phyloP scores from a whole-genome alignment of 2,888 invertebrate species.

The Caenorhabditis parvicauda region DNA sequence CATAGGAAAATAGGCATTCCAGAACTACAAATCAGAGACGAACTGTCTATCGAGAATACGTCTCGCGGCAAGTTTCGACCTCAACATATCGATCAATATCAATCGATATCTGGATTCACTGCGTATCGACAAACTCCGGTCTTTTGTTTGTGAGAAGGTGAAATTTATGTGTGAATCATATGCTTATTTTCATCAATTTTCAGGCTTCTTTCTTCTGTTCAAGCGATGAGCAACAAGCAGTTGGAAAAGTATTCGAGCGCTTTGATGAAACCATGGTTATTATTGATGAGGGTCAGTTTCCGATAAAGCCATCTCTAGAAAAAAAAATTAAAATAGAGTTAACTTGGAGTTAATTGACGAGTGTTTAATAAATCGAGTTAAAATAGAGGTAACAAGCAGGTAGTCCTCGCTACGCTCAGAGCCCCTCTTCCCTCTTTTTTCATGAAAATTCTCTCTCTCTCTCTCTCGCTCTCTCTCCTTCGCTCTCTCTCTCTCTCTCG shows the following conservation, averaged over 20 bases:
- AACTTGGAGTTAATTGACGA: no score
- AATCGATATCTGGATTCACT: constrained; percentile 26
- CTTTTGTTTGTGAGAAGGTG: constrained; percentile 25
- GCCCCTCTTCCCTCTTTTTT: no score
- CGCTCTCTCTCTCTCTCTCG: no score
- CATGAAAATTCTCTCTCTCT: no score
- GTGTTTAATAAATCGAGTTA: no score
- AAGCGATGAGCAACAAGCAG: constrained; percentile 15
- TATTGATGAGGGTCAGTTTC: constrained; percentile 11
- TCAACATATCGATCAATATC: constrained; percentile 17
- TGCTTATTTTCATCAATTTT: neutral
- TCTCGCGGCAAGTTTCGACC: constrained; percentile 25
- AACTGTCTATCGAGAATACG: constrained; percentile 24
- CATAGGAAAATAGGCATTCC: no score
- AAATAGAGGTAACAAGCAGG: no score
- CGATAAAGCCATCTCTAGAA: no score
- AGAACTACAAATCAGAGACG: neutral
- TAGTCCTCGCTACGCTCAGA: no score
- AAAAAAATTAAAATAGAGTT: no score
- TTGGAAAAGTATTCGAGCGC: constrained; percentile 19
- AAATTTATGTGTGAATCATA: neutral
- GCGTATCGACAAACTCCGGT: constrained; percentile 18
- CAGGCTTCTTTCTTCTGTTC: constrained; percentile 27
- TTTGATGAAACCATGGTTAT: constrained; percentile 17
- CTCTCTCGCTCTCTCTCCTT: no score